Percentiles rank a stretch among this genome's conserved stretches.
Evolutionary conservation across 2,888 invertebrate species (phyloP).

Genomic region (Cantharis rufa): DNA sequence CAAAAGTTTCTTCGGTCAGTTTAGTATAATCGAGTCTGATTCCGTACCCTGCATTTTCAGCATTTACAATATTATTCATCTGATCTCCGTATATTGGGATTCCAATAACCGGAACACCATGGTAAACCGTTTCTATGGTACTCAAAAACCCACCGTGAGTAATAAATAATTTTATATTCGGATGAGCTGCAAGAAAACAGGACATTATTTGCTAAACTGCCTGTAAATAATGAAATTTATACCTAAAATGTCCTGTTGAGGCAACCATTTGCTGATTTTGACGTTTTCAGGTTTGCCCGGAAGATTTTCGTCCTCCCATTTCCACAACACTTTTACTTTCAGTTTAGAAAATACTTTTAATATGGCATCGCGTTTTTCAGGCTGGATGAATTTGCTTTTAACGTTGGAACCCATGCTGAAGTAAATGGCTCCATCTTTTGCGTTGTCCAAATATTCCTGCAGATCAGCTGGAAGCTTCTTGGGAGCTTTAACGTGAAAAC

Average conservation of each 20-base stretch:
- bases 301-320: constrained; percentile 42
- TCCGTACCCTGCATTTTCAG: constrained; percentile 48
- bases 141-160: constrained; percentile 10
- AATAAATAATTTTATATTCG: neutral
- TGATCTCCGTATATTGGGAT: constrained; percentile 17
- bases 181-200: neutral
- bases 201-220: neutral
- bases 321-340: constrained; percentile 50
- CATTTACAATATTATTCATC: constrained; percentile 6
- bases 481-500: constrained; percentile 31
- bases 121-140: constrained; percentile 11
- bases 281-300: constrained; percentile 15
- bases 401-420: constrained; percentile 51
- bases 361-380: constrained; percentile 38
- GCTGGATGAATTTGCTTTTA: constrained; percentile 40
- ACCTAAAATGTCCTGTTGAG: constrained; percentile 28
- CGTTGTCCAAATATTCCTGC: constrained; percentile 43
- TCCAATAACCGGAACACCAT: constrained; percentile 7
- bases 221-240: no score
- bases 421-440: constrained; percentile 46
- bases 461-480: constrained; percentile 37
- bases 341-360: constrained; percentile 45
- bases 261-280: constrained; percentile 21
- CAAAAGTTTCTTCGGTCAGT: constrained; percentile 51
- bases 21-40: constrained; percentile 48